These are phyloP conservation scores for Somateria mollissima DNA, from an alignment of 2,797 vertebrate species.

Conservation along the genomic window DNA sequence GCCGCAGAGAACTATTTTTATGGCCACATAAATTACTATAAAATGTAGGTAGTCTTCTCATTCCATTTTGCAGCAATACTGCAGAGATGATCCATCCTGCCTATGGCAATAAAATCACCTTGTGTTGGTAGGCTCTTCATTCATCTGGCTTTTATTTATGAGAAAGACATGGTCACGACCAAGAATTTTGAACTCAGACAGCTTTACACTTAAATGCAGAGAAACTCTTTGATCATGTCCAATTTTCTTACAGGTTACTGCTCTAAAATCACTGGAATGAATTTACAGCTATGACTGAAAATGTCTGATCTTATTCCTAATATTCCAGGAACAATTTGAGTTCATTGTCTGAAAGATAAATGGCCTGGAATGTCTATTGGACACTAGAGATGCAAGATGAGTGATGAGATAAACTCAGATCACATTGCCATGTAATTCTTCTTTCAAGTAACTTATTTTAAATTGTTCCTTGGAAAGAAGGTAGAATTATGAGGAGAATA, in stretches of 20 bases:
- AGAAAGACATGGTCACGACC: not conserved
- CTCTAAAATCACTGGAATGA: not conserved
- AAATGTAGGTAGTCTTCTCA: not conserved
- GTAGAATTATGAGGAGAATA: not conserved
- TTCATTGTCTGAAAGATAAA: not conserved
- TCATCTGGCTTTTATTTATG: not conserved
- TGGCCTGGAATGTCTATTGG: not conserved
- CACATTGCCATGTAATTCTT: not conserved
- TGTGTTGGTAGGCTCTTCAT: not conserved
- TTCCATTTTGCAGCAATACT: not conserved
- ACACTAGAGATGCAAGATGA: not conserved
- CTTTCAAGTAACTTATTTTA: not conserved
- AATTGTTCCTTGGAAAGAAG: not conserved
- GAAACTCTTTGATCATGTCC: not conserved
- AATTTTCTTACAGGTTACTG: not conserved
- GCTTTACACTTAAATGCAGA: not conserved
- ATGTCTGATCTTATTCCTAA: not conserved
- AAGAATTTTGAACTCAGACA: not conserved
- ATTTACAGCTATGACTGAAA: not conserved
- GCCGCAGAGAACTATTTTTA: not conserved
- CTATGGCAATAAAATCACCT: not conserved
- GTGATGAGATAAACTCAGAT: not conserved
- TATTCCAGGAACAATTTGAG: slow-evolving; percentile 7
- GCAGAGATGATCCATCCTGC: not conserved
- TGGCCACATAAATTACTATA: not conserved